A percentile compares a stretch with the other conserved stretches of the same genome.
phyloP scores from a whole-genome alignment of 2,888 invertebrate species.

The Harpagoxenus sublaevis region DNA sequence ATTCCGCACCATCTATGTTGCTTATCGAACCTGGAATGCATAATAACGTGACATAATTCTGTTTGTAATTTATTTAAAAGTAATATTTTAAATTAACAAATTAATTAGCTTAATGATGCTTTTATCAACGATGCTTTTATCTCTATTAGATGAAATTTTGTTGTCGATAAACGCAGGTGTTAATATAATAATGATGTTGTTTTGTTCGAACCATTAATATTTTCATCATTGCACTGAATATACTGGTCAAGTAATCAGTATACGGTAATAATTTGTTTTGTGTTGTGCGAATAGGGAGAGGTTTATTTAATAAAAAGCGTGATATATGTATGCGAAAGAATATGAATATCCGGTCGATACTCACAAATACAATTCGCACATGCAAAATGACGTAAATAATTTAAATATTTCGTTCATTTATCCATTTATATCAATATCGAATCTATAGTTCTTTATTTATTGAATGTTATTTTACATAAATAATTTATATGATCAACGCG shows the following conservation, averaged over 20 bases:
- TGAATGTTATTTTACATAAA: not conserved
- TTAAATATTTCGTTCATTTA: not conserved
- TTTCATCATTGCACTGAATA: constrained; percentile 66
- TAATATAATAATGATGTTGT: constrained; percentile 71
- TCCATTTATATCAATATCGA: constrained; percentile 30
- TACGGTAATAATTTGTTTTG: constrained; percentile 64
- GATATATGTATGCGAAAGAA: constrained; percentile 3
- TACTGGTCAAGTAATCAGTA: constrained; percentile 69
- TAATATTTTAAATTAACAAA: constrained; percentile 36
- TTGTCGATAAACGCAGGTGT: constrained; percentile 40
- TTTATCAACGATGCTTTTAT: not conserved
- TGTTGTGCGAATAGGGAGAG: not conserved
- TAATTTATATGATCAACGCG: not conserved
- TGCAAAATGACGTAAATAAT: constrained; percentile 17
- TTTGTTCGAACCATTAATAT: constrained; percentile 67
- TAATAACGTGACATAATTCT: not conserved
- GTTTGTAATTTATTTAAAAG: constrained; percentile 16
- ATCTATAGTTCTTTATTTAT: constrained; percentile 8
- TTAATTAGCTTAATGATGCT: constrained; percentile 42
- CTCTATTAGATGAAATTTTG: constrained; percentile 14
- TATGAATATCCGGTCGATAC: constrained; percentile 19
- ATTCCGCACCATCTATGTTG: constrained; percentile 96
- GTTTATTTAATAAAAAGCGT: constrained; percentile 24
- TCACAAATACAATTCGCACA: not conserved
- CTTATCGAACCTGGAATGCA: constrained; percentile 94